Evolutionary conservation across 2,113 vertebrate genomes (phyloP).

Genomic region (Marmota flaviventris): DNA sequence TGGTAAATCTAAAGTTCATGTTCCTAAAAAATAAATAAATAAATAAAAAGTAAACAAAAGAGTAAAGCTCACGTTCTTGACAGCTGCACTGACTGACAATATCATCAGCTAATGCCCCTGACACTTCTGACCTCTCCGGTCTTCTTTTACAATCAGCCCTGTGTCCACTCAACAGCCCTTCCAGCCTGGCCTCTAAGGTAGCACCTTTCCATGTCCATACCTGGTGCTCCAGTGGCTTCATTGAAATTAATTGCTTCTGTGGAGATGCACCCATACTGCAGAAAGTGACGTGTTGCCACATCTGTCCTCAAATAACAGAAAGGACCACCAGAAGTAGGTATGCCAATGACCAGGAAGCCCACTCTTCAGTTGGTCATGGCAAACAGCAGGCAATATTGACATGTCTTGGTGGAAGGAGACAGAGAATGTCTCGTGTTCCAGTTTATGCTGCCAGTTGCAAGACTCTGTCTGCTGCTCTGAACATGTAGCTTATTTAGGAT

Average conservation of each 20-base stretch:
- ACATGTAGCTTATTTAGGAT: background rate
- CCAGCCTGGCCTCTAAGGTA: background rate
- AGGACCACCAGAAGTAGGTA: too few relatives aligned
- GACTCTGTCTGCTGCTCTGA: background rate
- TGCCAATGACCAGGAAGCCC: too few relatives aligned
- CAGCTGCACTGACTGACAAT: background rate
- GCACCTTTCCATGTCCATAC: background rate
- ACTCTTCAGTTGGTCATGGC: too few relatives aligned
- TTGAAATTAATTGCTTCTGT: background rate
- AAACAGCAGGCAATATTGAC: too few relatives aligned
- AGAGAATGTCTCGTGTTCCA: too few relatives aligned
- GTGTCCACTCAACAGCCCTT: background rate
- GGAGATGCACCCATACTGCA: accelerated
- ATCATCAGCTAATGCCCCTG: background rate
- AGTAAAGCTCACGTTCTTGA: background rate
- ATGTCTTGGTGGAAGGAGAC: too few relatives aligned
- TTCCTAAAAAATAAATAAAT: background rate
- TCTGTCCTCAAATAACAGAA: background rate
- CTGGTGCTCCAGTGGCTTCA: background rate
- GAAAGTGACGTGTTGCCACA: background rate
- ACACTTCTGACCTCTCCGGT: background rate
- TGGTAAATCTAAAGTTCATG: background rate
- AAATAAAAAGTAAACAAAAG: background rate
- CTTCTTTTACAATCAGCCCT: background rate
- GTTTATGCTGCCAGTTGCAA: too few relatives aligned